Percentiles rank a stretch among this genome's conserved stretches.
Conservation (phyloP, 2,888 invertebrate species). For the Philonicus albiceps region DNA sequence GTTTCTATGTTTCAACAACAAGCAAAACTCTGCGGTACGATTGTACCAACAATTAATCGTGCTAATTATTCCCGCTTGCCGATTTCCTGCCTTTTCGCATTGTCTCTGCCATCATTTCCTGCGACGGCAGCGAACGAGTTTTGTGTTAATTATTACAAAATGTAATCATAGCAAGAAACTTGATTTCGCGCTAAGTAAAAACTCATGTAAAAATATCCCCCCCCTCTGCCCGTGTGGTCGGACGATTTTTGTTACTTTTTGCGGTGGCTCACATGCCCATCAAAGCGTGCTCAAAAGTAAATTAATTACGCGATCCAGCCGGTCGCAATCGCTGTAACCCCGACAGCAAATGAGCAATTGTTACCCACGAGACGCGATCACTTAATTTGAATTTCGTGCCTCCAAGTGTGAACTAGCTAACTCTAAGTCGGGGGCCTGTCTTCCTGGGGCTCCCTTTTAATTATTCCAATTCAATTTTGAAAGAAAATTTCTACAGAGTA, state of each 20-base stretch:
- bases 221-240: conserved; percentile 14
- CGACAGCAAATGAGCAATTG: conserved; percentile 39
- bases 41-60: conserved; percentile 1
- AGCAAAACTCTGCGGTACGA: not conserved
- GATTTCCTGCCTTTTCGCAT: conserved; percentile 17
- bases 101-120: conserved; percentile 39
- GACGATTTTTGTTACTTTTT: not conserved
- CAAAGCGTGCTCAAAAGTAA: conserved; percentile 41
- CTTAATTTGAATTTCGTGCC: conserved; percentile 42
- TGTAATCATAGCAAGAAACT: conserved; percentile 39
- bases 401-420: conserved; percentile 14
- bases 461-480: conserved; percentile 35
- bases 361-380: conserved; percentile 29
- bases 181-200: conserved; percentile 30
- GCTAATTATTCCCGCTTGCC: conserved; percentile 22
- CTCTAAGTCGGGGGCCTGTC: not conserved
- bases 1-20: not conserved
- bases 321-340: conserved; percentile 22
- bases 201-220: conserved; percentile 26
- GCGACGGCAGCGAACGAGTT: not conserved
- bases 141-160: conserved; percentile 40
- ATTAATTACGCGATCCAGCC: conserved; percentile 32
- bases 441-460: conserved; percentile 21
- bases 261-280: conserved; percentile 33
- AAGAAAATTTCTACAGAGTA: conserved; percentile 11